Conservation (phyloP, 2,113 vertebrate species). For the Speoplatyrhinus poulsoni region DNA sequence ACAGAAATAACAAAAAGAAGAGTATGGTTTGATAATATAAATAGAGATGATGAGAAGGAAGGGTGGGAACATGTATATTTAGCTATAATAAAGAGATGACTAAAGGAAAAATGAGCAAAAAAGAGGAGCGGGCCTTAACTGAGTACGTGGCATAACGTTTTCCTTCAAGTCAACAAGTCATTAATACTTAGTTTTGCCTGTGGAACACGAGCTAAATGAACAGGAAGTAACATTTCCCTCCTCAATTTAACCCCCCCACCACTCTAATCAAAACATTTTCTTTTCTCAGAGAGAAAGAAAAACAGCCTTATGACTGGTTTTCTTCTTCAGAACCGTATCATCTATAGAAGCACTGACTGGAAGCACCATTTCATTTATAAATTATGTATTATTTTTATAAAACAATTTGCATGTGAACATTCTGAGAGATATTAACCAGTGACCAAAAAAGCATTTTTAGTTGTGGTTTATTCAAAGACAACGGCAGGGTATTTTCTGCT, state of each 20-base stretch:
- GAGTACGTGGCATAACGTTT: slow-evolving; percentile 18
- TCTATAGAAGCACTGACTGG: neutral
- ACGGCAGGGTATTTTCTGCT: no score
- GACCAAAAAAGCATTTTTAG: no score
- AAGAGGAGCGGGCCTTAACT: slow-evolving; percentile 4
- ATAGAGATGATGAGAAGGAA: no score
- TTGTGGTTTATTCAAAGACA: no score
- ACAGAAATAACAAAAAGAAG: neutral
- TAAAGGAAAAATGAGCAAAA: neutral
- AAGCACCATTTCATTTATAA: neutral
- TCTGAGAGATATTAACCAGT: no score
- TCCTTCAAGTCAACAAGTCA: slow-evolving; percentile 28
- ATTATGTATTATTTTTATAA: no score
- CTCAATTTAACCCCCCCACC: neutral
- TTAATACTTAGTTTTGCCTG: slow-evolving; percentile 32
- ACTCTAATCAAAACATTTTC: slow-evolving; percentile 9
- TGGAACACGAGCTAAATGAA: slow-evolving; percentile 12
- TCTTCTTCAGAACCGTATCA: neutral
- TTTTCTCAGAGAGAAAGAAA: slow-evolving; percentile 18
- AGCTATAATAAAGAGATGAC: neutral
- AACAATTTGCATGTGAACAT: neutral
- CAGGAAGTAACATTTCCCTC: slow-evolving; percentile 29
- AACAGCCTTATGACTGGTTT: neutral
- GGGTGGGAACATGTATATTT: neutral
- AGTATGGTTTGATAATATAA: no score